Conservation (phyloP, 2,113 vertebrate species). For the Phaethon lepturus region DNA sequence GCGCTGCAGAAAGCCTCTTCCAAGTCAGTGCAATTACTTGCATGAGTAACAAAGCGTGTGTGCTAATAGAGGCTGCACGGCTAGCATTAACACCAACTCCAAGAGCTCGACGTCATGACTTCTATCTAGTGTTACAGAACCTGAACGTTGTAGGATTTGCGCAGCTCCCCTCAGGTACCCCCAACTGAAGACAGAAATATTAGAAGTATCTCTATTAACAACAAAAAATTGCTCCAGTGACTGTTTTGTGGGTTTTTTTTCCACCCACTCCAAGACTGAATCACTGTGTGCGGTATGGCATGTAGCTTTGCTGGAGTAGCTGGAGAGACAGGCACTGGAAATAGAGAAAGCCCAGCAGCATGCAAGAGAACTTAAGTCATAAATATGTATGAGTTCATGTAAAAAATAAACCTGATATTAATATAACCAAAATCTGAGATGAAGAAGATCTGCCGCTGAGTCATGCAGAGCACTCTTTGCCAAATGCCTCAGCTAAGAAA, state of each 20-base stretch:
- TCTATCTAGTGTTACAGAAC: neutral
- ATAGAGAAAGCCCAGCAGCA: neutral
- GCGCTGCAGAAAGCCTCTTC: neutral
- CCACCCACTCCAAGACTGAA: neutral
- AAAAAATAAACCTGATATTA: slow-evolving; percentile 49
- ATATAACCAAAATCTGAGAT: slow-evolving; percentile 17
- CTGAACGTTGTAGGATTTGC: neutral
- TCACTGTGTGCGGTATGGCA: neutral
- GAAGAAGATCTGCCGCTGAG: slow-evolving; percentile 17
- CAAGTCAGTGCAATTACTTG: neutral
- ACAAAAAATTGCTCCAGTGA: neutral
- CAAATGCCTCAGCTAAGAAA: slow-evolving; percentile 6
- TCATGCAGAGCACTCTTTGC: slow-evolving; percentile 1
- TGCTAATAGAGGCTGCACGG: neutral
- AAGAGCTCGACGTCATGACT: neutral
- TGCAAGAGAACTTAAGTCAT: neutral
- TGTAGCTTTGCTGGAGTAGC: neutral
- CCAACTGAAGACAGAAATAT: neutral
- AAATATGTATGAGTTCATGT: slow-evolving; percentile 5
- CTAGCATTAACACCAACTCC: neutral
- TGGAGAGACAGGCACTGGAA: neutral
- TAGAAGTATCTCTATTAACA: neutral
- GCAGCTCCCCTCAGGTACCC: neutral
- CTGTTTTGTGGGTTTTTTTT: neutral
- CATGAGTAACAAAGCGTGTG: neutral